A percentile compares a stretch with the other conserved stretches of the same genome.
Conservation (phyloP, 2,797 vertebrate genomes). For the Paedocypris micromegethes region DNA sequence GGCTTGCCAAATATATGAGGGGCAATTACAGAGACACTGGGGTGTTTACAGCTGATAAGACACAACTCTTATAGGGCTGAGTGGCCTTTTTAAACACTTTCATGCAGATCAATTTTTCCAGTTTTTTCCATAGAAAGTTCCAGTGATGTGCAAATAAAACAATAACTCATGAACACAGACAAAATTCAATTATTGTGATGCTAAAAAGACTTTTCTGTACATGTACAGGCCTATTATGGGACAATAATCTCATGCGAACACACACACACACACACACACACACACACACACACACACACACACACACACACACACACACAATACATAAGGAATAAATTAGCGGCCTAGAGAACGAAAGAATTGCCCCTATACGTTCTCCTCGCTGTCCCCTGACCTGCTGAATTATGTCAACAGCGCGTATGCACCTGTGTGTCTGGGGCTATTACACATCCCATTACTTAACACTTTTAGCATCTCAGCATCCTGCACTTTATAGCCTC, state of each 20-base stretch:
- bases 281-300: conserved; percentile 8
- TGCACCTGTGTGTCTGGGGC: conserved; percentile 50
- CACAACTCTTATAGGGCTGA: conserved; percentile 40
- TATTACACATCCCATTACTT: conserved; percentile 43
- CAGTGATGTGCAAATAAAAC: no score
- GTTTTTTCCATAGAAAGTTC: not conserved
- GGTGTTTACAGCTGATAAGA: conserved; percentile 44
- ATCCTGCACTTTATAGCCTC: conserved; percentile 34
- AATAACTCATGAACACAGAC: not conserved
- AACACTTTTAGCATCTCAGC: conserved; percentile 31
- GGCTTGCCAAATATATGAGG: conserved; percentile 38
- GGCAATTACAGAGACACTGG: conserved; percentile 47
- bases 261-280: not conserved
- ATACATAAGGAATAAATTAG: conserved; percentile 46
- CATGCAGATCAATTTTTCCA: conserved; percentile 40
- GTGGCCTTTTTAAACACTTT: conserved; percentile 36
- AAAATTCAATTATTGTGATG: conserved; percentile 7
- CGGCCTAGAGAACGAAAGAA: conserved; percentile 40
- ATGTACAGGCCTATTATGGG: conserved; percentile 4
- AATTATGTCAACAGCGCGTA: conserved; percentile 39
- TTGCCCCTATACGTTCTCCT: conserved; percentile 38
- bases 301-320: conserved; percentile 7
- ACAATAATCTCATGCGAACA: conserved; percentile 1
- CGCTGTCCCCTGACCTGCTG: conserved; percentile 45
- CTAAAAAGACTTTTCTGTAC: not conserved